Evolutionary conservation across 2,113 vertebrate genomes (phyloP).

Genomic region (Calcarius ornatus): DNA sequence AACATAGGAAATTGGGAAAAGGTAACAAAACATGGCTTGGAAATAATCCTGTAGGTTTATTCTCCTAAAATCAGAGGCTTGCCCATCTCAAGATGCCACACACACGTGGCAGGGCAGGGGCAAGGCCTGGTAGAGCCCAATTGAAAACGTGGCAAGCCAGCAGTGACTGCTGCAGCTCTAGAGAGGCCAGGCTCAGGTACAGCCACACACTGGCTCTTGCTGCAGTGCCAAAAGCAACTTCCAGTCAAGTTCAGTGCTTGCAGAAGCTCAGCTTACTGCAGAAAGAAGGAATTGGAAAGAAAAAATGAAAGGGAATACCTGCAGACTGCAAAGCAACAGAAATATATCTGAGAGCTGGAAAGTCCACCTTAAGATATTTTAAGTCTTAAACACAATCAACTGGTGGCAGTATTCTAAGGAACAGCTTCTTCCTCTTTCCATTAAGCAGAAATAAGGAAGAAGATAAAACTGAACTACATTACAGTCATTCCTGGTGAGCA

Average conservation of each 20-base stretch:
- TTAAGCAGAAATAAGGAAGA: neutral
- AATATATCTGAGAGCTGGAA: neutral
- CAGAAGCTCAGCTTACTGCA: neutral
- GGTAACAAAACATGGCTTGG: neutral
- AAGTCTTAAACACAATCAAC: neutral
- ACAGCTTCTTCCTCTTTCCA: neutral
- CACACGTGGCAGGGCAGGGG: neutral
- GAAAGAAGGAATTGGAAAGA: neutral
- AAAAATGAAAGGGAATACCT: neutral
- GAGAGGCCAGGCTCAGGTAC: fast-evolving
- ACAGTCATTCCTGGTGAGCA: neutral
- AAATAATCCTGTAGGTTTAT: neutral
- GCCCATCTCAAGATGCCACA: fast-evolving
- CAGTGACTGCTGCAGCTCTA: neutral
- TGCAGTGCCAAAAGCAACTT: neutral
- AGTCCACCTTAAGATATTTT: neutral
- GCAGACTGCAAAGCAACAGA: neutral
- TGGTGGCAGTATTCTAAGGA: neutral
- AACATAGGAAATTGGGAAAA: neutral
- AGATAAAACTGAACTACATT: neutral
- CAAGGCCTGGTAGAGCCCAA: neutral
- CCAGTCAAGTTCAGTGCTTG: neutral
- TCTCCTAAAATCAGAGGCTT: neutral
- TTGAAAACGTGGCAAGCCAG: neutral
- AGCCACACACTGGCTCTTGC: neutral